A percentile compares a stretch with the other conserved stretches of the same genome.
These are phyloP conservation scores for Melipona bicolor DNA, from an alignment of 2,888 invertebrate species.

Conservation along the genomic window DNA sequence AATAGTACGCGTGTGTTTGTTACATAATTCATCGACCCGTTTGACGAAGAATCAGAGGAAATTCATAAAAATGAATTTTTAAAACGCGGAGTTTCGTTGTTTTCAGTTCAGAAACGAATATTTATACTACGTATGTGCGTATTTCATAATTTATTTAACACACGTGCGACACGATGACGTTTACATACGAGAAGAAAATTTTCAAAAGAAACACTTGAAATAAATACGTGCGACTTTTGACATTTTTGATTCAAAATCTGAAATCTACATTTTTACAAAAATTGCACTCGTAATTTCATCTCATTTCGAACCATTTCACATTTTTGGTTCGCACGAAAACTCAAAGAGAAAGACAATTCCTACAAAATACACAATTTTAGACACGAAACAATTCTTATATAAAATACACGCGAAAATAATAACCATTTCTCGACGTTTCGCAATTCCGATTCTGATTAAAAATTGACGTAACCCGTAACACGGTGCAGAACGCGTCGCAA, in stretches of 20 bases:
- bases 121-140: background rate
- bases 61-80: background rate
- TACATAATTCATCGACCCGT: background rate
- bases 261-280: background rate
- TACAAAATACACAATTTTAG: background rate
- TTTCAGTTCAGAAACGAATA: background rate
- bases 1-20: background rate
- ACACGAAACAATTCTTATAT: too few relatives aligned
- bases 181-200: slow-evolving; percentile 1
- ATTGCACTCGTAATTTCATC: background rate
- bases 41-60: background rate
- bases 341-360: background rate
- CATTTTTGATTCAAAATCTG: slow-evolving; percentile 11
- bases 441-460: background rate
- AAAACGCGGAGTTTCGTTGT: background rate
- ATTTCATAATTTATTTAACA: slow-evolving; percentile 6
- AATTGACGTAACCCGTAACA: background rate
- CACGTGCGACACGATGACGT: slow-evolving; percentile 2
- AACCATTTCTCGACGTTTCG: background rate
- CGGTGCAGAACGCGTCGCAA: background rate
- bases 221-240: background rate
- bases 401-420: too few relatives aligned
- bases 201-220: slow-evolving; percentile 4
- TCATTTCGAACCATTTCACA: background rate
- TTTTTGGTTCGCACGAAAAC: background rate